These are phyloP conservation scores for Mimas tiliae DNA, from an alignment of 2,888 invertebrate genomes.

Conservation along the genomic window DNA sequence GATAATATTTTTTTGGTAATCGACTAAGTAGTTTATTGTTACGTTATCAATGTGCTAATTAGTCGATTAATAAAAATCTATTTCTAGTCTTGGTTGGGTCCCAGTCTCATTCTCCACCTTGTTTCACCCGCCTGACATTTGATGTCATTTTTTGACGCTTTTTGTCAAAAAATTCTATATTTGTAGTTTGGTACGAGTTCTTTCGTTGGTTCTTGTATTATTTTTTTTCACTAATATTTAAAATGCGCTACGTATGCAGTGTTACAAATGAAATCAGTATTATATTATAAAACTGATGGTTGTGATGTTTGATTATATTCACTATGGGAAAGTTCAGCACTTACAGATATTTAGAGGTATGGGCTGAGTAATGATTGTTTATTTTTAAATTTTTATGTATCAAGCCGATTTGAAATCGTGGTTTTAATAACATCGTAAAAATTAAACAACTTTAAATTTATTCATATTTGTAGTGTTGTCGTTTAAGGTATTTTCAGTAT, in stretches of 20 bases:
- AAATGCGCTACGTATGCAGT: slow-evolving; percentile 11
- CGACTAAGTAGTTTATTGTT: background rate
- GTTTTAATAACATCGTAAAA: background rate
- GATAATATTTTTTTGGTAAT: background rate
- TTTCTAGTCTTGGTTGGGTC: background rate
- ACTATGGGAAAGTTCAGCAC: slow-evolving; percentile 83
- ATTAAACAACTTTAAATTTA: background rate
- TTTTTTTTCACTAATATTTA: background rate
- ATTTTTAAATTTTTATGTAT: background rate
- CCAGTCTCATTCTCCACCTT: background rate
- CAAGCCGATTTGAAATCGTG: background rate
- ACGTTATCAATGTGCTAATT: background rate
- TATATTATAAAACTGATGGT: slow-evolving; percentile 42
- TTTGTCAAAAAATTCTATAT: background rate
- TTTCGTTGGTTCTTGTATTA: no score
- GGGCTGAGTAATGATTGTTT: slow-evolving; percentile 37
- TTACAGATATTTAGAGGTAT: slow-evolving; percentile 83
- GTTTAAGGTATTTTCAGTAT: no score
- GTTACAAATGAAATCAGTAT: slow-evolving; percentile 31
- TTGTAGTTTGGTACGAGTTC: no score
- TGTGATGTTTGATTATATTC: slow-evolving; percentile 74
- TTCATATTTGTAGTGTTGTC: background rate
- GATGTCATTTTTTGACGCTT: background rate
- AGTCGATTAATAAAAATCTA: slow-evolving; percentile 5
- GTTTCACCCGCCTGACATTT: no score